Percentiles rank a stretch among this genome's conserved stretches.
Conservation (phyloP, 1,140 invertebrate species). For the Zaprionus africanus region DNA sequence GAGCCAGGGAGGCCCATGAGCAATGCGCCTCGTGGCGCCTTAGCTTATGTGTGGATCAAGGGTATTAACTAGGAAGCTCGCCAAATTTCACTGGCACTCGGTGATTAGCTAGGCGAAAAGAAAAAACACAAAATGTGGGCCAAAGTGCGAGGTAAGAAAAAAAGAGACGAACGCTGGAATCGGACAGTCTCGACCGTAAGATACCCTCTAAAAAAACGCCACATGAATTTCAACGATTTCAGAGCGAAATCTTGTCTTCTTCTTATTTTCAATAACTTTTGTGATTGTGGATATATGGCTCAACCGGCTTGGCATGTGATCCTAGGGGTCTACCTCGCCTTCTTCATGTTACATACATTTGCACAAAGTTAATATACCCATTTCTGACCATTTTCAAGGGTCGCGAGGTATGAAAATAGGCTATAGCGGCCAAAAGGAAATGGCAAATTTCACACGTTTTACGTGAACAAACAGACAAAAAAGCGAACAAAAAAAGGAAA, state of each 20-base stretch:
- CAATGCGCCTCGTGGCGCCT: slow-evolving; percentile 18
- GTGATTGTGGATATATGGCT: no score
- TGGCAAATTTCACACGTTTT: slow-evolving; percentile 55
- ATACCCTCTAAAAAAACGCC: no score
- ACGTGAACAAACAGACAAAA: slow-evolving; percentile 31
- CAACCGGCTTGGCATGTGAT: no score
- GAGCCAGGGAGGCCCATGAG: neutral
- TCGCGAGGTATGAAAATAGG: neutral
- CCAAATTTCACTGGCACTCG: slow-evolving; percentile 37
- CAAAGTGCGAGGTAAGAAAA: neutral
- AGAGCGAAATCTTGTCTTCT: no score
- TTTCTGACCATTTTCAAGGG: no score
- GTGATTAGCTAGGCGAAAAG: slow-evolving; percentile 43
- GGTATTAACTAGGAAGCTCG: slow-evolving; percentile 42
- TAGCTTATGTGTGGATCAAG: slow-evolving; percentile 45
- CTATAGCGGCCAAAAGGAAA: slow-evolving; percentile 28
- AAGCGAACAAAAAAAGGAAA: neutral
- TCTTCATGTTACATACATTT: no score
- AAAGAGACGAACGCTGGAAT: neutral
- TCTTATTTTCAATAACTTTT: no score
- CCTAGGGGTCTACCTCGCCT: no score
- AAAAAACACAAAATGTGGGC: slow-evolving; percentile 13
- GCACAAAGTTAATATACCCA: no score
- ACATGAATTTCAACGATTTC: no score
- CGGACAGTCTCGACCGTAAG: no score